Evolutionary conservation across 1,140 invertebrate species (phyloP), one percentile per base, ranked within the genome.

Genomic region (Tetragnatha versicolor): DNA sequence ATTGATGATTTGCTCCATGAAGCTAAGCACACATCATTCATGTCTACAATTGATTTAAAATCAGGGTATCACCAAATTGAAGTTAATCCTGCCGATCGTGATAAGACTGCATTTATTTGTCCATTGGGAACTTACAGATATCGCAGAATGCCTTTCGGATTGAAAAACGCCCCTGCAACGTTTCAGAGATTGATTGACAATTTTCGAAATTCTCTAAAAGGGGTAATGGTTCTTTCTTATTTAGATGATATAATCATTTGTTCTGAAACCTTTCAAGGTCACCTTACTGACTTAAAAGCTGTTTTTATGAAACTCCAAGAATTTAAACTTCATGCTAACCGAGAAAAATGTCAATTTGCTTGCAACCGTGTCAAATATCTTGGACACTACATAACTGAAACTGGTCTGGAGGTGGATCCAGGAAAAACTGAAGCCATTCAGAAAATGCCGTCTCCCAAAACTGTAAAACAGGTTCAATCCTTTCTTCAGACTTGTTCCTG

Each of bases 71-170:
- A 61, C 37, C 61, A 78, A 14, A 33, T 66, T 1, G 45, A 53
- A 31, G 65, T 89, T 10, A 39, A 83, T 17, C 12, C 63, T 9
- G 66, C 82, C 1, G 84, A 84, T 53, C 84, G 77, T 20, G 55
- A 82, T 39, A 85, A 86, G 51, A 87, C 87, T 0, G 86, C 86
- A 0, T 87, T 88, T 80, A 82, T 80, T 0, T 83, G 84, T 14
- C 83, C 83, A 1, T 79, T 82, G 35, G 81, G 81, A 3, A 80
- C 81, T 9, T 84, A 58, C 33, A 70, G 83, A 61, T 84, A 82
- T 53, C 83, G 55, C 12, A 63, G 82, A 2, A 85, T 88, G 84
- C 85, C 85, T 0, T 87, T 87, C 81, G 87, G 86, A 0, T 73
- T 88, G 0, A 70, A 72, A 2, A 84, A 85, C 27, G 84, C 84